Conservation (phyloP, 1,140 invertebrate genomes). For the Hylyphantes graminicola region DNA sequence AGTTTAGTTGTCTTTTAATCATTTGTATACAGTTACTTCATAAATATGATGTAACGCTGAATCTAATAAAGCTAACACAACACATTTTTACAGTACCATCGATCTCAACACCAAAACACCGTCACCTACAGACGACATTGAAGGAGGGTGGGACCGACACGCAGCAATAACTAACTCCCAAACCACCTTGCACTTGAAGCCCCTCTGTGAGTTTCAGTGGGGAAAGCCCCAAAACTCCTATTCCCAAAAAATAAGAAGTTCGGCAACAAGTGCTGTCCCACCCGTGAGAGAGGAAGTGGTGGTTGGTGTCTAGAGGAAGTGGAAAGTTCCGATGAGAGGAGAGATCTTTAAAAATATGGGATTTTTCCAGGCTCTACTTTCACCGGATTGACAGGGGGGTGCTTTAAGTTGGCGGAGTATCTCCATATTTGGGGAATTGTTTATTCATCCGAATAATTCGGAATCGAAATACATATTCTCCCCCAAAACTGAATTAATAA, state of each 20-base stretch:
- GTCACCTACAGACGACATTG: too few species aligned
- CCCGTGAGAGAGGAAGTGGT: conserved; percentile 7
- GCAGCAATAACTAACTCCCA: neutral
- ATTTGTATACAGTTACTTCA: neutral
- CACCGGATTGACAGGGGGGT: too few species aligned
- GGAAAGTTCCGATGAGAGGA: conserved; percentile 16
- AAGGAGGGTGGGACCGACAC: neutral
- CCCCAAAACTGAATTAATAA: too few species aligned
- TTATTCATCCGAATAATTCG: too few species aligned
- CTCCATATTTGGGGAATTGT: too few species aligned
- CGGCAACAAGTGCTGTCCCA: neutral
- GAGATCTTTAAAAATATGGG: neutral
- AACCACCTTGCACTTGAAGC: neutral
- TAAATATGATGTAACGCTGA: neutral
- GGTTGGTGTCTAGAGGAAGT: conserved; percentile 14
- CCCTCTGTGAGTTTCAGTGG: conserved; percentile 1
- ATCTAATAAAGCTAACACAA: neutral
- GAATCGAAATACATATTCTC: too few species aligned
- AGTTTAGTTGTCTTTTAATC: too few species aligned
- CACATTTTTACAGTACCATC: too few species aligned
- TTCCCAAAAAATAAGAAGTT: conserved; percentile 33
- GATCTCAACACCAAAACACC: too few species aligned
- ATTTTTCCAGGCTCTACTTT: neutral
- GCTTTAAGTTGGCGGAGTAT: too few species aligned
- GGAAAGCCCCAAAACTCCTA: conserved; percentile 24